Percentiles rank a stretch among this genome's conserved stretches.
Conservation (phyloP, 2,113 vertebrate species). For the Spheniscus mendiculus region DNA sequence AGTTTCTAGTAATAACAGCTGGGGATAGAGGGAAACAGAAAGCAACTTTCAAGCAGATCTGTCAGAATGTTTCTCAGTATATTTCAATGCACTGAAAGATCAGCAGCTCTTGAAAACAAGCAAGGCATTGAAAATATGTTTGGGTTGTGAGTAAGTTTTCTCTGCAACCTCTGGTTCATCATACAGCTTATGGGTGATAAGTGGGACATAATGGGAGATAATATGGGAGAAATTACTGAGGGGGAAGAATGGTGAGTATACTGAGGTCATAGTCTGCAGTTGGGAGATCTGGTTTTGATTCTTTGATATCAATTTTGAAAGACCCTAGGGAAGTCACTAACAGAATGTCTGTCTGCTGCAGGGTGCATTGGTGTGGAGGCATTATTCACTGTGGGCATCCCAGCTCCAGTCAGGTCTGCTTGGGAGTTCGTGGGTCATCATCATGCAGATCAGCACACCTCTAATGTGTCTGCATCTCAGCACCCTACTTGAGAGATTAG, state of each 20-base stretch:
- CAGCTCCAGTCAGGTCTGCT: not conserved
- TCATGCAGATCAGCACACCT: not conserved
- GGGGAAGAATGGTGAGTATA: not conserved
- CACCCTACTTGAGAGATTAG: not conserved
- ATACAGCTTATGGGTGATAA: not conserved
- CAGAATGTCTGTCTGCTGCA: not conserved
- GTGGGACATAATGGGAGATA: not conserved
- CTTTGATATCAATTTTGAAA: not conserved
- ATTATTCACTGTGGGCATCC: not conserved
- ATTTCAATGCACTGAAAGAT: not conserved
- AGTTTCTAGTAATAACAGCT: slow-evolving; percentile 54
- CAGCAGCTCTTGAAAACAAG: slow-evolving; percentile 36
- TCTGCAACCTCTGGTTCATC: not conserved
- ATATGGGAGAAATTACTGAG: not conserved
- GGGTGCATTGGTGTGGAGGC: accelerated
- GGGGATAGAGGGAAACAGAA: slow-evolving; percentile 26
- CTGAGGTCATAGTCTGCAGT: not conserved
- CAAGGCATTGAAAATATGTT: not conserved
- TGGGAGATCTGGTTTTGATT: not conserved
- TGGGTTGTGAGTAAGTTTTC: not conserved
- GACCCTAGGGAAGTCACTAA: not conserved
- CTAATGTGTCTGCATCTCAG: not conserved
- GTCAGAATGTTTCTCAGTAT: not conserved
- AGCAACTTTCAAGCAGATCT: slow-evolving; percentile 41
- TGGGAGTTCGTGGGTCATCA: accelerated